Evolutionary conservation across 2,797 vertebrate species (phyloP).

Genomic region (Aeoliscus strigatus): DNA sequence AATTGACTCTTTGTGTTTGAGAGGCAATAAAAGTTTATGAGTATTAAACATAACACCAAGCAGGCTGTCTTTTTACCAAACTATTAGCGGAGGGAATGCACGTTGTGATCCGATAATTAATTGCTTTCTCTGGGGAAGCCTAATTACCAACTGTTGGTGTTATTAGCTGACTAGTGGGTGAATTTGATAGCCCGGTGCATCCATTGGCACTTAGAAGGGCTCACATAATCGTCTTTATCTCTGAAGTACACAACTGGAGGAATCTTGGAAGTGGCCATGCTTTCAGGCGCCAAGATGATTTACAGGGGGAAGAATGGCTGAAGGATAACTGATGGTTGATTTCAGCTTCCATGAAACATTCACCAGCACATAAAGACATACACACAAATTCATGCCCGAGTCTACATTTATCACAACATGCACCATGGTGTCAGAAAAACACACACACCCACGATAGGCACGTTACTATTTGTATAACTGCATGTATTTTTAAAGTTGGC

Average conservation of each 20-base stretch:
- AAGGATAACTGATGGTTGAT: slow-evolving; percentile 32
- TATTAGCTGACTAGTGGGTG: slow-evolving; percentile 70
- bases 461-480: slow-evolving; percentile 50
- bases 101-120: slow-evolving; percentile 72
- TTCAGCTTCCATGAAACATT: slow-evolving; percentile 2
- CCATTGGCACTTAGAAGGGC: slow-evolving; percentile 26
- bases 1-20: slow-evolving; percentile 77
- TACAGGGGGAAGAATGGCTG: slow-evolving; percentile 23
- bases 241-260: too few species aligned
- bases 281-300: slow-evolving; percentile 23
- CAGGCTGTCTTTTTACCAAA: slow-evolving; percentile 62
- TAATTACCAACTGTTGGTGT: slow-evolving; percentile 75
- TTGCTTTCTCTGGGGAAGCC: slow-evolving; percentile 70
- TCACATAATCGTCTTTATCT: too few species aligned
- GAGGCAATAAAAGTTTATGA: slow-evolving; percentile 78
- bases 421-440: slow-evolving; percentile 29
- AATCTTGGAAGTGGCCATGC: slow-evolving; percentile 17
- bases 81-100: slow-evolving; percentile 65
- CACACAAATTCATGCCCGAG: too few species aligned
- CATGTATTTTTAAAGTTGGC: slow-evolving; percentile 64
- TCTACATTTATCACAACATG: slow-evolving; percentile 21
- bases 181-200: slow-evolving; percentile 61
- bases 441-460: slow-evolving; percentile 27
- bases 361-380: slow-evolving; percentile 8
- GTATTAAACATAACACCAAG: slow-evolving; percentile 77